phyloP scores from a whole-genome alignment of 23 tunicate genomes.

The Ciona savignyi region DNA sequence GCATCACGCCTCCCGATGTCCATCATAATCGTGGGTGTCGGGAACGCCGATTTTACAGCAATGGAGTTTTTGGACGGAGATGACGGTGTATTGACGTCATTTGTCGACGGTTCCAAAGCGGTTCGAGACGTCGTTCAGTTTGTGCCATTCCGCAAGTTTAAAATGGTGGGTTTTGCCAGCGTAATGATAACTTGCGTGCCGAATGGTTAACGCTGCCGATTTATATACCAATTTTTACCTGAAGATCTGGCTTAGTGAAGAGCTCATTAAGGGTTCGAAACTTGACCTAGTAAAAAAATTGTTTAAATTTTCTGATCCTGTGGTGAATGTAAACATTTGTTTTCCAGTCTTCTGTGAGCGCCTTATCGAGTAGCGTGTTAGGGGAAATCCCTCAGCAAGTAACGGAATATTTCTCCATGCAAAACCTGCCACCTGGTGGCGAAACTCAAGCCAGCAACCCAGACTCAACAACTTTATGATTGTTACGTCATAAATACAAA shows the following conservation, averaged over 20 bases:
- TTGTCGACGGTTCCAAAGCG: slow-evolving; percentile 25
- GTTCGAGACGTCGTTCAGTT: slow-evolving; percentile 66
- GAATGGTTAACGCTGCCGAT: too few relatives aligned
- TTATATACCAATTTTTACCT: too few relatives aligned
- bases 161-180: slow-evolving; percentile 35
- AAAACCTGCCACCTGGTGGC: slow-evolving; percentile 12
- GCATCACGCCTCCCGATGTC: slow-evolving; percentile 80
- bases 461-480: too few relatives aligned
- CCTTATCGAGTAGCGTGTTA: slow-evolving; percentile 22
- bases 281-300: neutral
- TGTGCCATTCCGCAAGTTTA: slow-evolving; percentile 66
- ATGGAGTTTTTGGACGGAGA: slow-evolving; percentile 84
- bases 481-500: too few relatives aligned
- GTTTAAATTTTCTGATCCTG: too few relatives aligned
- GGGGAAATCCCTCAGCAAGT: slow-evolving; percentile 54
- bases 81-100: slow-evolving; percentile 19
- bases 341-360: slow-evolving; percentile 9
- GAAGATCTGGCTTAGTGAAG: too few relatives aligned
- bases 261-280: too few relatives aligned
- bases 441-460: slow-evolving; percentile 4
- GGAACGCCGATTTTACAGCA: slow-evolving; percentile 73
- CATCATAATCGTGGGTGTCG: slow-evolving; percentile 62
- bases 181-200: too few relatives aligned
- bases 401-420: slow-evolving; percentile 14
- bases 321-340: too few relatives aligned